Base-by-base conservation (phyloP, 1,140 invertebrate genomes). In the Drosophila nigrodunni region DNA sequence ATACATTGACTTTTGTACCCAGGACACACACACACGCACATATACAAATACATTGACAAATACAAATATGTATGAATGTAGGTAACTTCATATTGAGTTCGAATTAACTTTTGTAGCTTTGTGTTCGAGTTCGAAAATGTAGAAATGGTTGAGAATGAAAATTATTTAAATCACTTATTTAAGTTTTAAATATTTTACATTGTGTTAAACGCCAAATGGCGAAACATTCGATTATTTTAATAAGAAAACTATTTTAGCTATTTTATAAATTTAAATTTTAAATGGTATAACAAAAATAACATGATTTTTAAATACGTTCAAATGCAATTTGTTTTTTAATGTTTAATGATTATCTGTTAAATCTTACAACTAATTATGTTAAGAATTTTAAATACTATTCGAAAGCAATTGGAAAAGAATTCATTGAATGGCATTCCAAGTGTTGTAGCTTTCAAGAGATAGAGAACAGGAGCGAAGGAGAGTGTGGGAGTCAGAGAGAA, bases 291-390 rank as follows among this genome's bases (percentile, higher is more conserved):
- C 73, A 77, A 77, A 68, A 68, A 54, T 59, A 81, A 68, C 58
- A 69, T 77, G 47, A 44, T 61, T 71, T 74, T 74, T 80, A 72
- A 69, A 78, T 78, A 89, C 83, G 83, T 72, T 88, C 41, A 88
- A 88, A 90, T 88, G 85, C 85, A 88, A 90, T 88, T 90, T 88
- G 85, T 88, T 90, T 88, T 74, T 57, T 43, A 35, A 35, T 62
- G 21, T 43, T 58, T 70, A n/a, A 39, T 35, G 34, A n/a, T 66
- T 50, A 74, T 44, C 59, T 25, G 55, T 67, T 39, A 57, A n/a
- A 1, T 61, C 83, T 88, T 89, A 88, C 21, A 78, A 77, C 83
- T 89, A 88, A 44, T 83, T 66, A 66, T 74, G 75, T 68, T 52
- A 52, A 35, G n/a, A 35, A 80, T 83, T 13, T 15, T 59, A 35